Conservation (phyloP, 2,888 invertebrate species). For the Leistus spinibarbis region DNA sequence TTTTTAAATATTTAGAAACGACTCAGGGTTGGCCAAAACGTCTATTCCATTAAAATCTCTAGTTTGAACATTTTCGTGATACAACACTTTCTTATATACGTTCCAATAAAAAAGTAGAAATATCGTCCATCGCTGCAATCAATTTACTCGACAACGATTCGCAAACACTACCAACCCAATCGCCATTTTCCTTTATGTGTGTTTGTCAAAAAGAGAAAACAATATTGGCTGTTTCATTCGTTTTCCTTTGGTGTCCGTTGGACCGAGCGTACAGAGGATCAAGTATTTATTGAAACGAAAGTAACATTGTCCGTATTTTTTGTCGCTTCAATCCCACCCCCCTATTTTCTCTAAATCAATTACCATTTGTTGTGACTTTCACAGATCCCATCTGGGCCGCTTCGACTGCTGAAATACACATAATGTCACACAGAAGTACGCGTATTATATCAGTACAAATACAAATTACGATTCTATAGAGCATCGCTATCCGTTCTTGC, state of each 20-base stretch:
- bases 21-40: no score
- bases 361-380: slow-evolving; percentile 7
- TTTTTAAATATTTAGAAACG: no score
- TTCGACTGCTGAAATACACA: not conserved
- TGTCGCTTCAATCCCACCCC: no score
- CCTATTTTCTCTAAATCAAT: slow-evolving; percentile 18
- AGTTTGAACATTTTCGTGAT: no score
- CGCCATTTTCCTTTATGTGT: not conserved
- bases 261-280: slow-evolving; percentile 6
- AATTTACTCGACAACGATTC: not conserved
- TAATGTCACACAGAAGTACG: no score
- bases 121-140: not conserved
- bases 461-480: no score
- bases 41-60: no score
- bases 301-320: slow-evolving; percentile 10
- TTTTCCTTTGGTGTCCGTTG: not conserved
- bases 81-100: no score
- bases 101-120: no score
- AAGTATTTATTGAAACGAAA: slow-evolving; percentile 15
- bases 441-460: no score
- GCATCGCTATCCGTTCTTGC: no score
- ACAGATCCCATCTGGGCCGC: not conserved
- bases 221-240: slow-evolving; percentile 10
- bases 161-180: not conserved
- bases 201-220: not conserved